These are phyloP conservation scores for Rousettus leschenaultii DNA, from an alignment of 2,113 vertebrate species.

Conservation along the genomic window DNA sequence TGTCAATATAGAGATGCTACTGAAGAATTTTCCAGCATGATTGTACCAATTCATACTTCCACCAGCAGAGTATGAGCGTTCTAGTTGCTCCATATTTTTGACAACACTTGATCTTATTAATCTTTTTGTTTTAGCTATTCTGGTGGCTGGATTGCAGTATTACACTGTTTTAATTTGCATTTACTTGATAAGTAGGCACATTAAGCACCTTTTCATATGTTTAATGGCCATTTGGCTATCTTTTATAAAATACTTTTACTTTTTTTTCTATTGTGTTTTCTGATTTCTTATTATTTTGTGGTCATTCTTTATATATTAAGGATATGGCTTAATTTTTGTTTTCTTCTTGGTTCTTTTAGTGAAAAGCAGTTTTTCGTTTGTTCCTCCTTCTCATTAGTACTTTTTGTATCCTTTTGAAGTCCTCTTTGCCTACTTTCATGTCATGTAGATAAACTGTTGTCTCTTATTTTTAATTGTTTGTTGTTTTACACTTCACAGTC, in stretches of 20 bases:
- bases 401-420: background rate
- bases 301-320: background rate
- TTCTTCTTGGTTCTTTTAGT: slow-evolving; percentile 1
- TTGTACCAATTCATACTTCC: background rate
- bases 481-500: background rate
- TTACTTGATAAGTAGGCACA: background rate
- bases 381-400: background rate
- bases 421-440: background rate
- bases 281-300: background rate
- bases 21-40: background rate
- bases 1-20: background rate
- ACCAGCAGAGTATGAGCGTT: background rate
- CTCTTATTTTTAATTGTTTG: background rate
- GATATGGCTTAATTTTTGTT: background rate
- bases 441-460: background rate
- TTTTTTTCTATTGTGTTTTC: background rate
- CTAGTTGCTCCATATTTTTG: background rate
- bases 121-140: background rate
- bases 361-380: background rate
- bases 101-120: background rate
- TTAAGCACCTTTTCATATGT: background rate
- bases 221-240: background rate
- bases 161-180: background rate
- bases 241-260: background rate
- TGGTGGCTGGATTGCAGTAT: background rate